These are phyloP conservation scores for Malurus cyaneus DNA, from an alignment of 2,113 vertebrate genomes.

Conservation along the genomic window DNA sequence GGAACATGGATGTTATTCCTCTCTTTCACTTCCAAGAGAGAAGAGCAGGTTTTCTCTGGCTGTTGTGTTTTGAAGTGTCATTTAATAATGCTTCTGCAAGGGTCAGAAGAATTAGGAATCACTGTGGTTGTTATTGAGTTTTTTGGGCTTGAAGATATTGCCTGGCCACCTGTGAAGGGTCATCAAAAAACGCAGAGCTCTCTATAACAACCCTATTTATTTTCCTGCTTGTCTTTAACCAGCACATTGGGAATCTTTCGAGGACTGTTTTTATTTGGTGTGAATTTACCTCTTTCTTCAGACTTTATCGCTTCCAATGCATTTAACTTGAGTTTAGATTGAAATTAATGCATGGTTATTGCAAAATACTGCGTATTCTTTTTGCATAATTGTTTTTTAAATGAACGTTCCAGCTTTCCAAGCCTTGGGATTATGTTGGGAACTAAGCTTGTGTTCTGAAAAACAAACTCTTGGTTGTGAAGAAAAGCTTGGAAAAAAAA, in stretches of 20 bases:
- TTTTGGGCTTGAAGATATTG: background rate
- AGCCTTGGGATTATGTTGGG: conserved; percentile 18
- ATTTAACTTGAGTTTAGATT: background rate
- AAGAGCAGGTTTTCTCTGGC: background rate
- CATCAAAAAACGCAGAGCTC: background rate
- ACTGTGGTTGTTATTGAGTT: background rate
- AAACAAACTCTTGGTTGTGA: conserved; percentile 23
- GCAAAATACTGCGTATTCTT: conserved; percentile 10
- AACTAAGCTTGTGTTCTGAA: conserved; percentile 13
- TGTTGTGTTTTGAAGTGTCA: background rate
- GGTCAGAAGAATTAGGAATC: background rate
- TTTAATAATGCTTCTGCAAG: background rate
- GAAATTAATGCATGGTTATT: conserved; percentile 15
- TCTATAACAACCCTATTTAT: background rate
- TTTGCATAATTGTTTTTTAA: conserved; percentile 28
- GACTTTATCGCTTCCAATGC: background rate
- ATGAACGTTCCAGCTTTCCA: conserved; percentile 14
- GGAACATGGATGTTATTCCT: background rate
- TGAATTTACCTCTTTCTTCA: background rate
- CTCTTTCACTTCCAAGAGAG: background rate
- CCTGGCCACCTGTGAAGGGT: background rate
- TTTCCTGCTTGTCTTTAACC: background rate
- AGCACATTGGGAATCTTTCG: background rate
- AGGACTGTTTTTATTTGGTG: background rate
- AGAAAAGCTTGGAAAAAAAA: conserved; percentile 12